Base-by-base conservation (phyloP, 2,888 invertebrate species). In the Rhopalosiphum nymphaeae region DNA sequence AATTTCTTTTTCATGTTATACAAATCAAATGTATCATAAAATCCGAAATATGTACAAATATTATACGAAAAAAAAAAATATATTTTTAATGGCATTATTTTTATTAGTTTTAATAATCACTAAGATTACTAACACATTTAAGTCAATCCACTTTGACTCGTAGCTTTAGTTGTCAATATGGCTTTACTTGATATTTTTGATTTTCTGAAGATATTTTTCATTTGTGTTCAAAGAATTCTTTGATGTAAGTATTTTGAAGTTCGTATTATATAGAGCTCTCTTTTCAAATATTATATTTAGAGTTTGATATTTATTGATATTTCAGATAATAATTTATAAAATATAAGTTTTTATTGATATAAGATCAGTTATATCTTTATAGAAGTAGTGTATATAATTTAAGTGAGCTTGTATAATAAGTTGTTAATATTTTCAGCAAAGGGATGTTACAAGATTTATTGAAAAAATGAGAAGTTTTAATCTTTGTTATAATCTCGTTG, bases 221-320 rank as follows among this genome's bases (percentile, higher is more conserved):
- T 78, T 78, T 21, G 78, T 36, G 36, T 78, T 78, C 36, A 36
- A 78, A 36, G 36, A 78, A 78, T 78, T 78, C 78, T 78, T 78
- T 78, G 78, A 78, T 78, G 36, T 78, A 78, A 78, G 36, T 78
- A 36, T 78, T 36, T 78, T 78, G 78, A 78, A 78, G 78, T 78
- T 36, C 78, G 9, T 36, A 21, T 36, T 78, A 21, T 78, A 21
- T 78, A 9, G 21, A 78, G 36, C 78, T 7, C 36, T 78, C 78
- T 78, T 78, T 53, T 53, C 53, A 53, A 78, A 78, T 36, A 36
- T 78, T 78, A 21, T 21, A 78, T 36, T 36, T 21, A 78, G 21
- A 42, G 78, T 78, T 67, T 21, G 78, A 36, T n/a, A n/a, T 5
- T 67, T n/a, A n/a, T 67, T 36, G 67, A n/a, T 36, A 78, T 42